These are phyloP conservation scores for Chiloscyllium punctatum DNA, from an alignment of 2,797 vertebrate genomes.

Conservation along the genomic window DNA sequence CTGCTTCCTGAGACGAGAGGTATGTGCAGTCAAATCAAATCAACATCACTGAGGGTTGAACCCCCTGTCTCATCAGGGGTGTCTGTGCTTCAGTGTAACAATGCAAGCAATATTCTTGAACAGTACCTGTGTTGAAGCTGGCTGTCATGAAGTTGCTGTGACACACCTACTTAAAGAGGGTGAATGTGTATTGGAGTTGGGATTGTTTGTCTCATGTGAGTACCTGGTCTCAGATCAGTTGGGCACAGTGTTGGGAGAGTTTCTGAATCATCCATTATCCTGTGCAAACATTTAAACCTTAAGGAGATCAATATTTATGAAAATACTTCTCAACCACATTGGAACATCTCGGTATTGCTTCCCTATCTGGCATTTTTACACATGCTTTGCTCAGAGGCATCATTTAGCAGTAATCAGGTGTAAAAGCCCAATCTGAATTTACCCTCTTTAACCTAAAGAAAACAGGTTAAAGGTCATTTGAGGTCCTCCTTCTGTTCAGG, in stretches of 20 bases:
- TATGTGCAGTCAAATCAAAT: constrained; percentile 51
- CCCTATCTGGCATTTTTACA: not conserved
- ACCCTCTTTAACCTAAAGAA: not conserved
- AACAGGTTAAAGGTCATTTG: too few species aligned
- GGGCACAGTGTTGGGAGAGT: not conserved
- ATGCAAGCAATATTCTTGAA: not conserved
- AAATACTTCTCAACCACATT: not conserved
- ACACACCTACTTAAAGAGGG: not conserved
- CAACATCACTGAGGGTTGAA: not conserved
- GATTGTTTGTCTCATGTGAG: not conserved
- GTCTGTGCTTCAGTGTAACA: not conserved
- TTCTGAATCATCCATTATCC: not conserved
- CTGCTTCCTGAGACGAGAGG: constrained; percentile 93
- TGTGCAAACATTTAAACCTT: not conserved
- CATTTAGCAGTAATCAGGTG: not conserved
- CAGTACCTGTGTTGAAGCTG: not conserved
- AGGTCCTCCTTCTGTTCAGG: not conserved
- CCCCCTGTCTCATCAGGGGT: not conserved
- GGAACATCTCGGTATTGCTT: not conserved
- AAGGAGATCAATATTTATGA: not conserved
- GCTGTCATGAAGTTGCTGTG: not conserved
- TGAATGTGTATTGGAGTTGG: not conserved
- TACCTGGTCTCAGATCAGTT: not conserved
- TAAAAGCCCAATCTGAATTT: not conserved
- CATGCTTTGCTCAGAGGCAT: not conserved